Base-by-base conservation (phyloP, 2,888 invertebrate genomes). In the Hanleya hanleyi region DNA sequence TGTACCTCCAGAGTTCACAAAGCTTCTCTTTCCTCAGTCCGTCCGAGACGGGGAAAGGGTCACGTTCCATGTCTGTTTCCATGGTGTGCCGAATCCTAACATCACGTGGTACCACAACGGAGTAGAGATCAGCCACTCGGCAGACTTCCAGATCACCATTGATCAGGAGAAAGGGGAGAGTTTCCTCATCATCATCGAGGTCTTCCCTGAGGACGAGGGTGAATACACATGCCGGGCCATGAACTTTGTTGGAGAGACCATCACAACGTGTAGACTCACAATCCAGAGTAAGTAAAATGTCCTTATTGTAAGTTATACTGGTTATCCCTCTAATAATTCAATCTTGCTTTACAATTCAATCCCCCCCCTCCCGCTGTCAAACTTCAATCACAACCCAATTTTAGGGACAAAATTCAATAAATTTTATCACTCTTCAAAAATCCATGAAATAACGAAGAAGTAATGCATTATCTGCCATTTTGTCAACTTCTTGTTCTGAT, bases 201-300 rank as follows among this genome's bases (percentile, higher is more conserved):
- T 97, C n/a, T 98, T 97, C 93, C 98, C 98, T 32, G 99, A 99
- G 92, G 99, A 99, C 89, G 98, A 99, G 90, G 99, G 99, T 18
- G 94, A 95, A 77, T 99, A 99, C 92, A 97, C 96, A 90, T 97
- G 97, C 89, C 94, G 96, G 37, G 96, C 97, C 33, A 88, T 86
- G 41, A 92, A 92, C 81, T 85, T 96, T 88, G 96, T 96, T 88
- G 99, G 99, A 74, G 97, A 98, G 92, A 97, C 98, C 12, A 96
- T 97, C 12, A 98, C 98, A 94, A 92, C 95, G 94, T 85, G 92
- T 93, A 88, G 95, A 70, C 83, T 90, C 6, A 89, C 86, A 69
- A 88, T 91, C 57, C 84, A 88, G 79, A 81, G 90, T 91, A 82
- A 88, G 90, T 85, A n/a, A 5, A n/a, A n/a, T n/a, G n/a, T n/a